Percentiles rank a stretch among this genome's conserved stretches.
Conservation (phyloP, 2,797 vertebrate species). For the Poeciliopsis infans region DNA sequence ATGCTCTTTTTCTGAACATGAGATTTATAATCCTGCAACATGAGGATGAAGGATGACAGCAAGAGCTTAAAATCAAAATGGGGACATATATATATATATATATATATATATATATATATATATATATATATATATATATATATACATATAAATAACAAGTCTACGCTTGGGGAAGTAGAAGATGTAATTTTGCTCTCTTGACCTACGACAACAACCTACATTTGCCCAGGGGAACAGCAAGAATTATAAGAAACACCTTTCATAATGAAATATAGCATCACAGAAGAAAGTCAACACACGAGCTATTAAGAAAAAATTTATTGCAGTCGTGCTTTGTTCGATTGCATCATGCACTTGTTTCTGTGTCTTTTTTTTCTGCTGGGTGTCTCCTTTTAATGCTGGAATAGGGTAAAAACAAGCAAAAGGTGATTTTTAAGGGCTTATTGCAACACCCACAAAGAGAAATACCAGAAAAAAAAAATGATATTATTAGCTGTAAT, state of each 20-base stretch:
- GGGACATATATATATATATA: neutral
- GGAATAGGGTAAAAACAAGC: constrained; percentile 47
- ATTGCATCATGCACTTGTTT: constrained; percentile 59
- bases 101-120: neutral
- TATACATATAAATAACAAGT: neutral
- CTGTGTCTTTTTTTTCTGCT: constrained; percentile 28
- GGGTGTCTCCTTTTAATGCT: constrained; percentile 46
- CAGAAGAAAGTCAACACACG: constrained; percentile 23
- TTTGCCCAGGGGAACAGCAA: neutral
- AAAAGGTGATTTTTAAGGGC: constrained; percentile 50
- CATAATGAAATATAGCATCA: neutral
- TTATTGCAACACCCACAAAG: constrained; percentile 31
- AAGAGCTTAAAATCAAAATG: constrained; percentile 5
- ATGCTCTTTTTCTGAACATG: neutral
- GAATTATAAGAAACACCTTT: neutral
- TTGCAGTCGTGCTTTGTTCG: constrained; percentile 41
- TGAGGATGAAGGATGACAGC: neutral
- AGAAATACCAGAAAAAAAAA: constrained; percentile 28
- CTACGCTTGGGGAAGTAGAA: neutral
- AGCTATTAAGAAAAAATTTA: constrained; percentile 32
- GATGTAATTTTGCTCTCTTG: constrained; percentile 5
- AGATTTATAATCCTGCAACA: neutral
- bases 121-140: neutral
- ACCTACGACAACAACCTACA: constrained; percentile 8
- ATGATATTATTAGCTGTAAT: constrained; percentile 31